Percentiles rank a stretch among this genome's conserved stretches.
These are phyloP conservation scores for Hipposideros larvatus DNA, from an alignment of 2,797 vertebrate species.

Conservation along the genomic window DNA sequence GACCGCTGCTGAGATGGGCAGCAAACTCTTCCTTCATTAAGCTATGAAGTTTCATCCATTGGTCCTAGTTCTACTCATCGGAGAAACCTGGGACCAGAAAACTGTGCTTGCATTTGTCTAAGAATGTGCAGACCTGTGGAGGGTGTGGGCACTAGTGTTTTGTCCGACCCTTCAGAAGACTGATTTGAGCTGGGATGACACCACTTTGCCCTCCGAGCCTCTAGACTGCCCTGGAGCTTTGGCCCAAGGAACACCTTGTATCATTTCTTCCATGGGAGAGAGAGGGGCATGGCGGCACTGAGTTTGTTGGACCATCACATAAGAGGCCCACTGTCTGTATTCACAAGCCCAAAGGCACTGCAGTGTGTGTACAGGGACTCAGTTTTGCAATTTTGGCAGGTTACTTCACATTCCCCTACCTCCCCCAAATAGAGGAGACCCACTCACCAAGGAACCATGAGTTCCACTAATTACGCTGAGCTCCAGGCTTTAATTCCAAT, in stretches of 20 bases:
- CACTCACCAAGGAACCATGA: not conserved
- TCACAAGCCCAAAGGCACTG: constrained; percentile 23
- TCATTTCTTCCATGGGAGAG: not conserved
- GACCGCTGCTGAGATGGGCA: not conserved
- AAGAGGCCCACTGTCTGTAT: not conserved
- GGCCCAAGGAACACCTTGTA: not conserved
- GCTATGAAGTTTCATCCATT: not conserved
- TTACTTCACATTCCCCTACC: not conserved
- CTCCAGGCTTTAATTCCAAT: not conserved
- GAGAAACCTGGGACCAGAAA: not conserved
- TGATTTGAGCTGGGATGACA: not conserved
- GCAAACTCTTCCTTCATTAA: not conserved
- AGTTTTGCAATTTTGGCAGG: not conserved
- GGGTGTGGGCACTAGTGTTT: not conserved
- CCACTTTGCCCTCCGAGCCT: not conserved
- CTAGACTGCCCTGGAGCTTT: not conserved
- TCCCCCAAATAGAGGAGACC: not conserved
- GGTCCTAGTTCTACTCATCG: not conserved
- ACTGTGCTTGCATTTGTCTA: not conserved
- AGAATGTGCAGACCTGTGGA: not conserved
- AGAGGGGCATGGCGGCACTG: not conserved
- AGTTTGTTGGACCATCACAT: not conserved
- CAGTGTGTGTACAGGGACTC: not conserved
- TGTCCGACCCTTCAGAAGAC: not conserved
- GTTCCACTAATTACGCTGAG: not conserved